A percentile compares a stretch with the other conserved stretches of the same genome.
Conservation (phyloP, 2,113 vertebrate species). For the Euleptes europaea region DNA sequence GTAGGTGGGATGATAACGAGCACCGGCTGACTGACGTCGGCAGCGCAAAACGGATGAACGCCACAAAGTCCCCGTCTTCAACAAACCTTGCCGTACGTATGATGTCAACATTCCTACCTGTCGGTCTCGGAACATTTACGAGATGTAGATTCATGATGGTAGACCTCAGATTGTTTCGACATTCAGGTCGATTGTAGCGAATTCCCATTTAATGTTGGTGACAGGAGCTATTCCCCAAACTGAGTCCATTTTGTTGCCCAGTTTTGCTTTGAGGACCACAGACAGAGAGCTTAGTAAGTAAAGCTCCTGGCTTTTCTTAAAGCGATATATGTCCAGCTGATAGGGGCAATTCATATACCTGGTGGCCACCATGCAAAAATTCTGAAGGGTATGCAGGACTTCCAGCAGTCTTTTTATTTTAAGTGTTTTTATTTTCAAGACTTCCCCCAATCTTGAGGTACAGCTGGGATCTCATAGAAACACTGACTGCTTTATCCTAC, state of each 20-base stretch:
- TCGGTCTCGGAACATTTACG: neutral
- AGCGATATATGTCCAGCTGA: neutral
- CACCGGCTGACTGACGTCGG: conserved; percentile 93
- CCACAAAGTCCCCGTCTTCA: conserved; percentile 33
- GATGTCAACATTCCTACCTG: neutral
- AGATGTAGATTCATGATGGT: neutral
- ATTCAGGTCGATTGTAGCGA: fast-evolving
- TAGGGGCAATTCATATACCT: neutral
- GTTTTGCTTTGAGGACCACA: neutral
- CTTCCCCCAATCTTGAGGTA: too few species aligned
- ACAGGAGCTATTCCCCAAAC: neutral
- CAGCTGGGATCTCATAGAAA: too few species aligned
- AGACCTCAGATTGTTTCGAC: neutral
- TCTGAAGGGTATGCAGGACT: neutral
- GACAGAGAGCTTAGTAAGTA: neutral
- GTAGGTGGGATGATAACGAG: conserved; percentile 92
- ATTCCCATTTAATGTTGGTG: neutral
- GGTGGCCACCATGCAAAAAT: too few species aligned
- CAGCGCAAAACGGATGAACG: conserved; percentile 83
- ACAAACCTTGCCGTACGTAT: conserved; percentile 60
- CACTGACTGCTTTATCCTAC: too few species aligned
- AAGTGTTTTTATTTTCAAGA: too few species aligned
- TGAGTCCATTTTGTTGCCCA: neutral
- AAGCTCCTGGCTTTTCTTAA: neutral
- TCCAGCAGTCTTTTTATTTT: too few species aligned